Evolutionary conservation across 2,113 vertebrate species (phyloP), one percentile per base, ranked within the genome.

Genomic region (Gopherus flavomarginatus): DNA sequence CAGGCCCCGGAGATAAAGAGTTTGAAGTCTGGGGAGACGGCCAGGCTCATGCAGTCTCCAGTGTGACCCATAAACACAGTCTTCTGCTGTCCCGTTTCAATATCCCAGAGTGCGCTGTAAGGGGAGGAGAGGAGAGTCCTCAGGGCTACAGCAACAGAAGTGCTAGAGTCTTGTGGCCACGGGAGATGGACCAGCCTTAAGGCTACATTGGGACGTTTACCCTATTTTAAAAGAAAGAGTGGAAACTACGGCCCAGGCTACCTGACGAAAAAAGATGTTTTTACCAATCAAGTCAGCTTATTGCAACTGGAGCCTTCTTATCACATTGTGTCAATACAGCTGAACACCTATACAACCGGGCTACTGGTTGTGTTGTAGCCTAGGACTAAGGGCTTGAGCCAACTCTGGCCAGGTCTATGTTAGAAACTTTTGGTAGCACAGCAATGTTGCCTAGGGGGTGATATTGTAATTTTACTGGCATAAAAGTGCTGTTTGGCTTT

Each of bases 11-110:
- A 99, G 96, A 99, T 98, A 97, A 99, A 99, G 59, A 99, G 98
- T 35, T 99, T 99, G 95, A 99, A 99, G 98, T 99, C 99, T 21
- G 99, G 99, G 75, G 99, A 99, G 91, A 99, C 98, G 0, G 98
- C 99, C 97, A 99, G 97, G 82, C 99, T 99, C 99, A 99, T 99
- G 94, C 99, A 99, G 98, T 99, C 99, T 50, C 99, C 99, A 0
- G 99, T 99, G 96, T 99, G 99, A 65, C 99, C 99, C 14, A 98
- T 59, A 88, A 99, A 99, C 57, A 99, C 95, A 0, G 98, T 99
- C 98, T 99, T 99, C 97, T 99, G 98, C 95, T 99, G 99, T 47
- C 99, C 99, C 0, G 99, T 99, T 98, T 99, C 99, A 8, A 99
- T 99, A 98, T 99, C 99, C 99, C 99, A 99, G 87, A 99, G 98